Conservation (phyloP, 2,113 vertebrate species). For the Pontoporia blainvillei region DNA sequence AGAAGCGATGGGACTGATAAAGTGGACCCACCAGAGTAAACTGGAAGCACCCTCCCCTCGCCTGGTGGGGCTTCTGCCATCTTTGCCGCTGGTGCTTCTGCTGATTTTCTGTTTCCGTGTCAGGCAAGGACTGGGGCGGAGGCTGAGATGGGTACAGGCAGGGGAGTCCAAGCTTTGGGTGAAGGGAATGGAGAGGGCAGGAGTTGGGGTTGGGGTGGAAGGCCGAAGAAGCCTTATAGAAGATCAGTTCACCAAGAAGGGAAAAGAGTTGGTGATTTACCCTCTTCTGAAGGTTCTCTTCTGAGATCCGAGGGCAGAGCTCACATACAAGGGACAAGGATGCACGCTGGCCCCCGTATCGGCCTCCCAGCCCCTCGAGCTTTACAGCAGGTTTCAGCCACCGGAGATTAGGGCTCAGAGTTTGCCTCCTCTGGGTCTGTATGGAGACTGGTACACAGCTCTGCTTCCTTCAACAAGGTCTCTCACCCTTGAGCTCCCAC, state of each 20-base stretch:
- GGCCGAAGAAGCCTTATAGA: not conserved
- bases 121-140: not conserved
- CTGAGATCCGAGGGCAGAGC: not conserved
- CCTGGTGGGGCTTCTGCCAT: not conserved
- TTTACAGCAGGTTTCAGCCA: not conserved
- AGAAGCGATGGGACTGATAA: not conserved
- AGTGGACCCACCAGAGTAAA: too few relatives aligned
- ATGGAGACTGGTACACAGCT: not conserved
- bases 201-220: too few relatives aligned
- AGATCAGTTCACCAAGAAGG: not conserved
- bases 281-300: not conserved
- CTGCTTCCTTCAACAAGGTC: not conserved
- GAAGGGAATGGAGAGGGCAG: not conserved
- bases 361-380: not conserved
- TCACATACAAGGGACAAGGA: not conserved
- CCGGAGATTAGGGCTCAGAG: not conserved
- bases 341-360: accelerated
- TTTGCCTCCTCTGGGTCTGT: not conserved
- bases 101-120: not conserved
- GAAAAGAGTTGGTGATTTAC: not conserved
- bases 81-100: not conserved
- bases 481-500: not conserved
- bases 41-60: not conserved
- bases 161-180: not conserved
- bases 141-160: not conserved